These are phyloP conservation scores for Athrips mouffetella DNA, from an alignment of 2,888 invertebrate genomes.

Conservation along the genomic window DNA sequence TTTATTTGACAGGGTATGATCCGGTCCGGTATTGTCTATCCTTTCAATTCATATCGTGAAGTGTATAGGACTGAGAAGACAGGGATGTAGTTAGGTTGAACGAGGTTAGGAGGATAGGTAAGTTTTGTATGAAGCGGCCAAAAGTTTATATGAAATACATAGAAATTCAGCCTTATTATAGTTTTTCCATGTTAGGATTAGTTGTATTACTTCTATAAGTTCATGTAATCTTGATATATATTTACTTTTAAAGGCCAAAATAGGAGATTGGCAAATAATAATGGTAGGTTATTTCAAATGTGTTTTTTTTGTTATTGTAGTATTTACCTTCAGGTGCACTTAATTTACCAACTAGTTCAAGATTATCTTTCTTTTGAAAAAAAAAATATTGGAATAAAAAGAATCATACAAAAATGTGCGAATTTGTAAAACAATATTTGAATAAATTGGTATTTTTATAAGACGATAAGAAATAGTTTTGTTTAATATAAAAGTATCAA, in stretches of 20 bases:
- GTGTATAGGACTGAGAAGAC: constrained; percentile 65
- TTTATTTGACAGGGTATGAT: constrained; percentile 61
- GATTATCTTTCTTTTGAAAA: constrained; percentile 32
- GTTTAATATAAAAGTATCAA: constrained; percentile 44
- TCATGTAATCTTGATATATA: constrained; percentile 12
- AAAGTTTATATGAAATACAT: constrained; percentile 51
- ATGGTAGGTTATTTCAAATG: constrained; percentile 23
- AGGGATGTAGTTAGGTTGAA: constrained; percentile 64
- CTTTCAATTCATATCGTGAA: constrained; percentile 57
- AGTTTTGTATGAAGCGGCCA: constrained; percentile 68
- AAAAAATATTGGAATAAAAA: constrained; percentile 37
- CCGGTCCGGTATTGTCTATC: constrained; percentile 43
- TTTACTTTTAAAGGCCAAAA: constrained; percentile 11
- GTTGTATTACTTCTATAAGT: constrained; percentile 17
- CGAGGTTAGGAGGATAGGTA: constrained; percentile 55
- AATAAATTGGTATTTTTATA: constrained; percentile 70
- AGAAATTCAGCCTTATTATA: constrained; percentile 42
- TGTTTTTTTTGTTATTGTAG: constrained; percentile 37
- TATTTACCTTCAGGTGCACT: constrained; percentile 35
- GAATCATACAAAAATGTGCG: constrained; percentile 51
- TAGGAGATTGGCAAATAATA: constrained; percentile 3
- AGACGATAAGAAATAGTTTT: constrained; percentile 51
- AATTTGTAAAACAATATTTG: constrained; percentile 62
- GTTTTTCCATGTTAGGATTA: constrained; percentile 16
- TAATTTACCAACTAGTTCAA: constrained; percentile 36